Evolutionary conservation across 2,113 vertebrate species (phyloP), one percentile per base, ranked within the genome.

Genomic region (Podarcis muralis): DNA sequence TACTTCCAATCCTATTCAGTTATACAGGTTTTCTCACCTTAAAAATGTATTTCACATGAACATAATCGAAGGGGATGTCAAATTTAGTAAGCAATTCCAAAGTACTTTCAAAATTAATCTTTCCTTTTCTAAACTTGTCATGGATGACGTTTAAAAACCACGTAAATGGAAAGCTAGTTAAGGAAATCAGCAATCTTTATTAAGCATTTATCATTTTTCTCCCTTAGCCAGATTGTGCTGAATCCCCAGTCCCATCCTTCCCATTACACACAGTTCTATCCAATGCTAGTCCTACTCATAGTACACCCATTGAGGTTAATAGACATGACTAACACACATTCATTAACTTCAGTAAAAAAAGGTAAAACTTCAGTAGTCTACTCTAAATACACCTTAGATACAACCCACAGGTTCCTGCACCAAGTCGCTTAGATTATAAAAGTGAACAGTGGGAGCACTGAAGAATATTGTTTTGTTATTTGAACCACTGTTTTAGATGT

Each of bases 41-140:
- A 88, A 88, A 88, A 84, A 88, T 78, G 87, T 69, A 48, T 69
- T 88, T 88, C 74, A 88, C 87, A 40, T 88, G 87, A 69, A 88
- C 66, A 83, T 83, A 84, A 84, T 88, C 81, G 69, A 84, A 88
- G 78, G 87, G 81, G 43, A 88, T 69, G 40, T 78, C 74, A 57
- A 88, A 78, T 57, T 88, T 84, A 69, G 23, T 27, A 83, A 88
- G 87, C 65, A 88, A 77, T 84, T 88, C 87, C 81, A 88, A 77
- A 40, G 87, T 78, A 57, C 15, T 78, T 57, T 88, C 81, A 77
- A 88, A 88, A 78, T 84, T 84, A 78, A 88, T 84, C 62, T 37
- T 88, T 77, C 81, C 87, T 84, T 77, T 88, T 40, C 40, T 57
- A 88, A 88, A 88, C 48, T 35, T 88, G 59, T 78, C 40, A 9